phyloP scores from a whole-genome alignment of 2,888 invertebrate genomes.

The Rhimphoctona megacephalus region DNA sequence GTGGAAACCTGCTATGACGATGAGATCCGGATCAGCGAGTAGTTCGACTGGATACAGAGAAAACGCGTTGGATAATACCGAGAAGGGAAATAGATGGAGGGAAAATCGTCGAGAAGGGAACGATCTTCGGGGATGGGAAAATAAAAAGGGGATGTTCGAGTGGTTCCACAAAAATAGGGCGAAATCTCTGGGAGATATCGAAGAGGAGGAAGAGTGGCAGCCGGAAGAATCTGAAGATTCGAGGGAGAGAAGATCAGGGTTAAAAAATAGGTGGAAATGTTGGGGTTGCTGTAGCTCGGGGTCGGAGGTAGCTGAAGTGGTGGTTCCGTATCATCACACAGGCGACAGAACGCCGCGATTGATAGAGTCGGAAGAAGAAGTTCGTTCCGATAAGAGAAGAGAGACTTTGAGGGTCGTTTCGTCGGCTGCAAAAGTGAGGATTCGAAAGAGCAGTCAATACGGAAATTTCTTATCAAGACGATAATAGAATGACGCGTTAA shows the following conservation, averaged over 20 bases:
- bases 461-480: not conserved
- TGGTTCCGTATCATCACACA: constrained; percentile 65
- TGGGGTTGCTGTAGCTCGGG: constrained; percentile 5
- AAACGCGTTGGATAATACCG: constrained; percentile 15
- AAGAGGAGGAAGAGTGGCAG: not conserved
- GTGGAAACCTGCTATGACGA: constrained; percentile 27
- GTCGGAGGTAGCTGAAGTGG: constrained; percentile 16
- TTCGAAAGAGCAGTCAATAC: constrained; percentile 35
- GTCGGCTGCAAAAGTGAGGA: constrained; percentile 56
- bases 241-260: not conserved
- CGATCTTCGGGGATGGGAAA: not conserved
- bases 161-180: constrained; percentile 4
- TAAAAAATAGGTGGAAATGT: not conserved
- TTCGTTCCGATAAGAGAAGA: constrained; percentile 5
- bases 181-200: not conserved
- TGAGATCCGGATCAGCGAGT: constrained; percentile 35
- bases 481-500: not conserved
- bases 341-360: constrained; percentile 62
- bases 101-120: not conserved
- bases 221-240: not conserved
- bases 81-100: not conserved
- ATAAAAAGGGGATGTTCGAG: not conserved
- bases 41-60: constrained; percentile 27
- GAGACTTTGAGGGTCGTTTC: constrained; percentile 64
- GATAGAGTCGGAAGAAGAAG: constrained; percentile 19